Conservation (phyloP, 2,113 vertebrate species). For the Tenebrosternarchus preto region DNA sequence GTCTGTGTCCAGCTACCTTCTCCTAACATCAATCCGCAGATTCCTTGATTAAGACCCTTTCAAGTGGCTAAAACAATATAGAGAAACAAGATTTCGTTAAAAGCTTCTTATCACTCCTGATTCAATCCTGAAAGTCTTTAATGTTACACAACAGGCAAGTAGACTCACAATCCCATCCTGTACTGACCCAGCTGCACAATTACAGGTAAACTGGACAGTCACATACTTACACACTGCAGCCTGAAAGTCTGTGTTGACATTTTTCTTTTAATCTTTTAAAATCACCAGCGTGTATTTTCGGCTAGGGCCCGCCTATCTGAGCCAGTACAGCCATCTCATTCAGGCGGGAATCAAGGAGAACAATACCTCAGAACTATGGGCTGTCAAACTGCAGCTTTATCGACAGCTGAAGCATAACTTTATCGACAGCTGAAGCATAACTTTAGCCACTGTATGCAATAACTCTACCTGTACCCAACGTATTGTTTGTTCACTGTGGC, state of each 20-base stretch:
- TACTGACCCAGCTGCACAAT: not conserved
- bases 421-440: not conserved
- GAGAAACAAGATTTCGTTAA: too few species aligned
- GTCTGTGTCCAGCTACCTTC: too few species aligned
- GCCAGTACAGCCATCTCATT: constrained; percentile 11
- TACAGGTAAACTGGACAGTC: constrained; percentile 14
- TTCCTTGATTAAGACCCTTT: too few species aligned
- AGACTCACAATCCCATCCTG: not conserved
- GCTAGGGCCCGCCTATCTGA: not conserved
- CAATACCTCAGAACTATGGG: not conserved
- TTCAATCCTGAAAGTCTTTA: not conserved
- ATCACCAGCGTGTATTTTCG: constrained; percentile 38
- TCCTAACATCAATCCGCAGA: too few species aligned
- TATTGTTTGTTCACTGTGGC: constrained; percentile 13
- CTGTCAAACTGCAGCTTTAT: not conserved
- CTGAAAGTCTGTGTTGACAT: constrained; percentile 20
- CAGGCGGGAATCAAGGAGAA: not conserved
- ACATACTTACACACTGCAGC: not conserved
- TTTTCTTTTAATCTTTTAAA: constrained; percentile 33
- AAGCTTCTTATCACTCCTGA: not conserved
- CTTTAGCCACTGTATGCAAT: constrained; percentile 13
- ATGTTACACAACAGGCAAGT: not conserved
- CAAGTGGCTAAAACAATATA: too few species aligned
- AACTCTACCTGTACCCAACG: constrained; percentile 1
- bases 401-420: not conserved